phyloP scores from a whole-genome alignment of 2,888 invertebrate species.

The Eristalis arbustorum region DNA sequence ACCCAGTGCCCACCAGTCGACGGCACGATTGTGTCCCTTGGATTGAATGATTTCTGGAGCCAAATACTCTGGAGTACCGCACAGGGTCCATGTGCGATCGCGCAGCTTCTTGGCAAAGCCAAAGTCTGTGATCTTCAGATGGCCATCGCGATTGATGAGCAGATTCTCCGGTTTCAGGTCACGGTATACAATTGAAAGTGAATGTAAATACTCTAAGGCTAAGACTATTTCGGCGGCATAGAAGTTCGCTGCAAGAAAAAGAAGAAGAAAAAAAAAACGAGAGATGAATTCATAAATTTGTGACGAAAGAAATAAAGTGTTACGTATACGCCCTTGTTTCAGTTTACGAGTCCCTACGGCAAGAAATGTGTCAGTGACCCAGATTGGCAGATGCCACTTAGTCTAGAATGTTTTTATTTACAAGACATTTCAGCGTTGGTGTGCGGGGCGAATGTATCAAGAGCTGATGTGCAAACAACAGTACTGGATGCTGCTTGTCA shows the following conservation, averaged over 20 bases:
- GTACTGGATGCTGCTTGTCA: background rate
- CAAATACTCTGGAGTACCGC: slow-evolving; percentile 98
- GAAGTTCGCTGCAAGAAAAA: slow-evolving; percentile 86
- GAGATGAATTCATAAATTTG: background rate
- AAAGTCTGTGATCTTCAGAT: slow-evolving; percentile 98
- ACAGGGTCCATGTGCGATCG: slow-evolving; percentile 97
- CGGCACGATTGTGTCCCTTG: slow-evolving; percentile 98
- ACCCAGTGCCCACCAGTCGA: slow-evolving; percentile 99
- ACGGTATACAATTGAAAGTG: slow-evolving; percentile 91
- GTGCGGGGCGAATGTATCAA: too few relatives aligned
- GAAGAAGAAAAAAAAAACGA: slow-evolving; percentile 22
- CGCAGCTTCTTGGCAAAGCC: slow-evolving; percentile 97
- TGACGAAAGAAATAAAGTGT: background rate
- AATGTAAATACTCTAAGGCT: slow-evolving; percentile 96
- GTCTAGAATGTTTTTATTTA: background rate
- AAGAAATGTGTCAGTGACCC: background rate
- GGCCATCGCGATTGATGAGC: slow-evolving; percentile 94
- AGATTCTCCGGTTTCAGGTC: slow-evolving; percentile 98
- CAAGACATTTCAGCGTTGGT: background rate
- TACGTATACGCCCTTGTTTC: slow-evolving; percentile 30
- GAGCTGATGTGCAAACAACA: background rate
- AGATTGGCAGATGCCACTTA: background rate
- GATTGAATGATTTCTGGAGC: slow-evolving; percentile 98
- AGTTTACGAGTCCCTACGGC: background rate
- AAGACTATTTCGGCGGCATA: slow-evolving; percentile 97